These are phyloP conservation scores for Phrixothrix hirtus DNA, from an alignment of 2,888 invertebrate species.

Conservation along the genomic window DNA sequence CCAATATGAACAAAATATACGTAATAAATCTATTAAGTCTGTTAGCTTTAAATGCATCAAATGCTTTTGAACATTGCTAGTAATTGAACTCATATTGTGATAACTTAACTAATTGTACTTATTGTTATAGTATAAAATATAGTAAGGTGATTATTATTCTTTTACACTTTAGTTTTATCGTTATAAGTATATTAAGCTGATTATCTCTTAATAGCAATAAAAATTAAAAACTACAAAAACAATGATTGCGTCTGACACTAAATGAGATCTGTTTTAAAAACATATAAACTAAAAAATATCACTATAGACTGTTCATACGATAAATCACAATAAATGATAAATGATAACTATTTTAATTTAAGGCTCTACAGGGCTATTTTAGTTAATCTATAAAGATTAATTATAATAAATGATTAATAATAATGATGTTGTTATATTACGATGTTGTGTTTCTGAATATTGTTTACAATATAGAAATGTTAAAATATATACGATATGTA, in stretches of 20 bases:
- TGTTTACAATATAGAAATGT: slow-evolving; percentile 14
- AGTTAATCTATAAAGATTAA: slow-evolving; percentile 3
- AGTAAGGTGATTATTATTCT: slow-evolving; percentile 8
- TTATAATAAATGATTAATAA: background rate
- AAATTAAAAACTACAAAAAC: background rate
- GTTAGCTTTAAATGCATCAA: slow-evolving; percentile 23
- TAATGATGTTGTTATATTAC: slow-evolving; percentile 8
- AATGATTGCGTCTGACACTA: background rate
- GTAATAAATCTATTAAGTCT: slow-evolving; percentile 13
- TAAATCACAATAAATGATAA: background rate
- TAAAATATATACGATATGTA: slow-evolving; percentile 11
- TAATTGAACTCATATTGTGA: slow-evolving; percentile 32
- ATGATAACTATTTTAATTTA: slow-evolving; percentile 1
- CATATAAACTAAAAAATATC: background rate
- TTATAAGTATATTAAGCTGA: slow-evolving; percentile 7
- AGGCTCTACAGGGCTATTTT: background rate
- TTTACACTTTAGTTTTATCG: slow-evolving; percentile 17
- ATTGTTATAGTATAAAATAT: slow-evolving; percentile 21
- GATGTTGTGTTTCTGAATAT: slow-evolving; percentile 10
- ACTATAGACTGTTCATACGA: background rate
- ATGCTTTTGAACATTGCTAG: slow-evolving; percentile 28
- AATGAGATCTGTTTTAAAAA: background rate
- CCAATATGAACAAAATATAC: slow-evolving; percentile 18
- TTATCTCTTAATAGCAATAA: background rate
- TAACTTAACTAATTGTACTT: slow-evolving; percentile 23